Conservation (phyloP, 2,888 invertebrate genomes). For the Cryptocheilus praepositus region DNA sequence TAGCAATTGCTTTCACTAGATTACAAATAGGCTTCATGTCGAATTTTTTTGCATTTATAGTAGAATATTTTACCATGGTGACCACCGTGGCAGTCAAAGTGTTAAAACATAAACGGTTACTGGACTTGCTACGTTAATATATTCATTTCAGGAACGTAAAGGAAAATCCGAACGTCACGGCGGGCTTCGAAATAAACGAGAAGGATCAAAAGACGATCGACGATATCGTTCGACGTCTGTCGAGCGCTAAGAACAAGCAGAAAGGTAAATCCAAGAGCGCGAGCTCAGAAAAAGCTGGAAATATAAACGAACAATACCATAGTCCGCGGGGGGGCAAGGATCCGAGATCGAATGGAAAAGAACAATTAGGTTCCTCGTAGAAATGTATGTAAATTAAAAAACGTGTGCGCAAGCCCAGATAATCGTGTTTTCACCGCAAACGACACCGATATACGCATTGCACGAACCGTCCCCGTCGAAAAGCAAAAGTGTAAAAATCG, state of each 20-base stretch:
- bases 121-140: neutral
- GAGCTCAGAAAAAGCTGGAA: neutral
- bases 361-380: neutral
- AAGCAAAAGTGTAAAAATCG: conserved; percentile 1
- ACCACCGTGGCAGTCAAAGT: too few species aligned
- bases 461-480: neutral
- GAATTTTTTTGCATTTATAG: too few species aligned
- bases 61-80: too few species aligned
- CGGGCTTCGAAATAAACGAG: conserved; percentile 39
- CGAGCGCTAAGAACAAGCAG: conserved; percentile 41
- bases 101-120: too few species aligned
- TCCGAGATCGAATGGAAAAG: neutral
- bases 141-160: conserved; percentile 18
- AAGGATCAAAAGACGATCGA: conserved; percentile 54
- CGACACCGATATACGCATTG: neutral
- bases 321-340: conserved; percentile 30
- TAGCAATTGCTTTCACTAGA: too few species aligned
- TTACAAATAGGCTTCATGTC: too few species aligned
- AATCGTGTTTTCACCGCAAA: neutral
- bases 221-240: conserved; percentile 40
- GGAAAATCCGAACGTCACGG: conserved; percentile 12
- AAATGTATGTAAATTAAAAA: neutral
- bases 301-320: conserved; percentile 11
- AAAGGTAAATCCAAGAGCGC: conserved; percentile 39
- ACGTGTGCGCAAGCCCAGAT: neutral